phyloP scores from a whole-genome alignment of 2,113 vertebrate species.

The Cinclus mexicanus region DNA sequence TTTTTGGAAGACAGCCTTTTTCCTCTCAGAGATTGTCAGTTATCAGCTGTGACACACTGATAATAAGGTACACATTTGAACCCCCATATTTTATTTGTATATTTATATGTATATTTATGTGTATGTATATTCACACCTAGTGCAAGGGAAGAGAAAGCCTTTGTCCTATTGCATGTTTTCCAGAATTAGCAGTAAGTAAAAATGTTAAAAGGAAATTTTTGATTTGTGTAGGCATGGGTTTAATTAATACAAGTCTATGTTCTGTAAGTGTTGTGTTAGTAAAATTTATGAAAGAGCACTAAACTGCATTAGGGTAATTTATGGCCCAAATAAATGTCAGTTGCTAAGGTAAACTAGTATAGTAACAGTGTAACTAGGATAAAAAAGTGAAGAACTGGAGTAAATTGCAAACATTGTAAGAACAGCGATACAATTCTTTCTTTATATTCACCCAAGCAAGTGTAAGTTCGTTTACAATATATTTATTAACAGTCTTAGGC shows the following conservation, averaged over 20 bases:
- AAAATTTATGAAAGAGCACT: constrained; percentile 63
- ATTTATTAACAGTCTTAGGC: constrained; percentile 60
- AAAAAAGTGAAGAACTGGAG: constrained; percentile 31
- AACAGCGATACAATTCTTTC: constrained; percentile 46
- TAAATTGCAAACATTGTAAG: constrained; percentile 36
- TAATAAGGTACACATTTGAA: background rate
- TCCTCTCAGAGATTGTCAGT: background rate
- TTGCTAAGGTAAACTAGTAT: constrained; percentile 32
- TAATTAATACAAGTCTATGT: constrained; percentile 43
- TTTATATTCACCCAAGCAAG: constrained; percentile 35
- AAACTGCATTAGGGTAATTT: constrained; percentile 69
- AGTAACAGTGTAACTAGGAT: constrained; percentile 54
- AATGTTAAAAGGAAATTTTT: constrained; percentile 26
- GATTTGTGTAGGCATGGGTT: constrained; percentile 58
- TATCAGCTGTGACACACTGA: background rate
- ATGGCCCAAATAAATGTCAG: constrained; percentile 69
- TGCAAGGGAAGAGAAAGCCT: constrained; percentile 1
- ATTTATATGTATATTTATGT: background rate
- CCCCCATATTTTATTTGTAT: background rate
- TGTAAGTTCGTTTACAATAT: constrained; percentile 51
- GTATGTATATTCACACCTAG: background rate
- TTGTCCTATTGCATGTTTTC: background rate
- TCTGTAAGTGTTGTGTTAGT: constrained; percentile 51
- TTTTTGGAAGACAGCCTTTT: background rate
- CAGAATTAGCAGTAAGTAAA: constrained; percentile 17